Evolutionary conservation across 2,797 vertebrate species (phyloP), one percentile per base, ranked within the genome.

Genomic region (Balearica regulorum): DNA sequence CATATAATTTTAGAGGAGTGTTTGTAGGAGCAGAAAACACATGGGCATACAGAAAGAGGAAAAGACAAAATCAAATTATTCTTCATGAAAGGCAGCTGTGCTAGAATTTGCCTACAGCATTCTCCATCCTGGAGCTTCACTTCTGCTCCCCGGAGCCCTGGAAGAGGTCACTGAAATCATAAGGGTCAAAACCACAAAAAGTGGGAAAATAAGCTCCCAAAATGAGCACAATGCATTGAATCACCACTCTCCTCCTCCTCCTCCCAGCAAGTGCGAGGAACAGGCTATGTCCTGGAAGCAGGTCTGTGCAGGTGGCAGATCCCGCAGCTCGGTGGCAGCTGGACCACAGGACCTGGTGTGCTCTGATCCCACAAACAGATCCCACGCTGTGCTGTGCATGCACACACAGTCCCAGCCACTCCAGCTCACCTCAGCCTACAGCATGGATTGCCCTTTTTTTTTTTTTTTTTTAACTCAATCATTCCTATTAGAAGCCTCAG

Each of bases 31-130:
- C 61, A 96, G 68, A 95, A 93, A 92, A 92, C 37, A 94, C 0
- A 20, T 91, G 87, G 92, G 84, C 84, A 92, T 41, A 60, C 5
- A 93, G 86, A 94, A 94, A 83, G 80, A 89, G 41, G 73, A 87
- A 80, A 90, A 91, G 69, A 93, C 79, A 92, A 83, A 94, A 92
- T 90, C 41, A 61, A 84, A 89, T 92, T 77, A 55, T 87, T 87
- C 75, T 71, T 85, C 0, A 2, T 62, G 58, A 71, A 89, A 89
- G 49, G 79, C 81, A 92, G 75, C 86, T 93, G 48, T 57, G 53
- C 72, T 75, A 35, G 71, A 60, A 87, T 75, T 87, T 87, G 88
- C 94, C 83, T 61, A 57, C 35, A 49, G 71, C 18, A 29, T 64
- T 84, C 81, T 80, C 57, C 29, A 44, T 26, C 48, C 83, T 61